Evolutionary conservation across 2,113 vertebrate species (phyloP), one percentile per base, ranked within the genome.

Genomic region (Condylura cristata): DNA sequence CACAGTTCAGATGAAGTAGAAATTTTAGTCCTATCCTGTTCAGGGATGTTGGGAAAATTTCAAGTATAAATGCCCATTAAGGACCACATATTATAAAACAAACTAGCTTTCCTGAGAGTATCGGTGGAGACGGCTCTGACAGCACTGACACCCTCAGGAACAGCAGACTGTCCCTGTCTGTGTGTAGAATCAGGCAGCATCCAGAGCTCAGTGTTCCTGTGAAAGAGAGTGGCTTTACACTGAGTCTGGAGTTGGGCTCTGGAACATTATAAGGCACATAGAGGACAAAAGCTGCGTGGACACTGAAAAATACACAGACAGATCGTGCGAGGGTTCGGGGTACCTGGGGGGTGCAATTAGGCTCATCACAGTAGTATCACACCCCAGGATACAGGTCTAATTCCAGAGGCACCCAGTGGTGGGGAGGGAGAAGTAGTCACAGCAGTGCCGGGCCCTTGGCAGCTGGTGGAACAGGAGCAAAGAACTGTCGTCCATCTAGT

Each of bases 371-470:
- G 95, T 95, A 91, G 93, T 85, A 60, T n/a, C 28, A 41, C 39
- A 86, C 41, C 58, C 56, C 2, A 61, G 93, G 86, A 88, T 28
- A 37, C 34, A 6, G 1, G 11, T 70, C 70, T 75, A 58, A 82
- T 46, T 83, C 94, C 24, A 90, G 79, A 96, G 95, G 89, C 60
- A 91, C 94, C 66, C 20, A 12, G 68, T 51, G 16, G 39, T 10
- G 10, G 72, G n/a, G 70, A 16, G 61, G 71, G 65, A 93, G 70
- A 48, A 85, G 74, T 24, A 48, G 80, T 99, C 98, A 99, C 95
- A 99, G 98, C 95, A 99, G 97, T 4, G 98, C 99, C 82, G 99
- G 99, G 51, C 98, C 97, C 97, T 99, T 99, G 89, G 99, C 99
- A 95, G 98, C 98, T 63, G 98, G 98, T 85, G 98, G 98, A 96